Evolutionary conservation across 2,888 invertebrate species (phyloP).

Genomic region (Eristalinus aeneus): DNA sequence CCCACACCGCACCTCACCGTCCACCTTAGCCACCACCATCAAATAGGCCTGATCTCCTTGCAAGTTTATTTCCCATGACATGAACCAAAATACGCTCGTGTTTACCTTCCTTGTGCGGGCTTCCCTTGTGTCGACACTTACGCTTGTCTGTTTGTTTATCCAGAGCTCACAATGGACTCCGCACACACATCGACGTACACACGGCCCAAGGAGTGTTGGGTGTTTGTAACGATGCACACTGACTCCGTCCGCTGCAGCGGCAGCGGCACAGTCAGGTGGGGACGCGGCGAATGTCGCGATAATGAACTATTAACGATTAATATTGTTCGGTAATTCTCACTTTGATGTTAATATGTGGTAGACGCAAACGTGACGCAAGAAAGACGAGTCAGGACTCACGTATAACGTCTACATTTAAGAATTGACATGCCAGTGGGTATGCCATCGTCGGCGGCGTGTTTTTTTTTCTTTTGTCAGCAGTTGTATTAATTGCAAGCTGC

Average conservation of each 20-base stretch:
- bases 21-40: not conserved
- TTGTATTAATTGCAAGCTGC: slow-evolving; percentile 35
- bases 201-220: slow-evolving; percentile 21
- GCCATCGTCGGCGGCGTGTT: not conserved
- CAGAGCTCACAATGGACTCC: slow-evolving; percentile 42
- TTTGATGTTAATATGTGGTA: slow-evolving; percentile 73
- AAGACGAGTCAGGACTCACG: not conserved
- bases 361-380: not conserved
- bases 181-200: not conserved
- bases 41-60: slow-evolving; percentile 54
- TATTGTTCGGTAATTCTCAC: slow-evolving; percentile 73
- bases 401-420: not conserved
- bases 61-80: slow-evolving; percentile 56
- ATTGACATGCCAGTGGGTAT: slow-evolving; percentile 4
- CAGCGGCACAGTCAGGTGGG: slow-evolving; percentile 24
- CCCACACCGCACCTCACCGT: not conserved
- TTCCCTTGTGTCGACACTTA: slow-evolving; percentile 44
- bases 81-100: slow-evolving; percentile 52
- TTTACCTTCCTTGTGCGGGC: slow-evolving; percentile 47
- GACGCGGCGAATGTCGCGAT: slow-evolving; percentile 60
- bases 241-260: slow-evolving; percentile 58
- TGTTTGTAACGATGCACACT: slow-evolving; percentile 20
- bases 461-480: not conserved
- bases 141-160: slow-evolving; percentile 51
- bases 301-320: slow-evolving; percentile 73